phyloP scores from a whole-genome alignment of 2,797 vertebrate genomes.

The Lepilemur septentrionalis region DNA sequence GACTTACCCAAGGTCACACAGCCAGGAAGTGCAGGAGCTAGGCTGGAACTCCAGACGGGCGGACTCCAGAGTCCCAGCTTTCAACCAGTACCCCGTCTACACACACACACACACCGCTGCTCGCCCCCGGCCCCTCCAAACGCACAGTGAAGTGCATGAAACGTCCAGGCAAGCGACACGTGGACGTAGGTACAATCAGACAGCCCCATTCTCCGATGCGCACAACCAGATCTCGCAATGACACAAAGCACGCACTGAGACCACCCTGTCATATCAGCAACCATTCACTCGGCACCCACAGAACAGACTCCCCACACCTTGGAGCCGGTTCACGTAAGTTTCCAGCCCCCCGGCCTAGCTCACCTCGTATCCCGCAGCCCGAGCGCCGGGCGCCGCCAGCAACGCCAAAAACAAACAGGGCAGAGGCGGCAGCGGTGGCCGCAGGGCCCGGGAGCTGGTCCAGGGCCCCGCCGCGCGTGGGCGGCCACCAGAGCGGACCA shows the following conservation, averaged over 20 bases:
- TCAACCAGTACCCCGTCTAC: background rate
- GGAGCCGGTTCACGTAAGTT: background rate
- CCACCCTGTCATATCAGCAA: background rate
- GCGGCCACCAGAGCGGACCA: background rate
- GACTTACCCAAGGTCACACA: background rate
- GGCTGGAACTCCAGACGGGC: background rate
- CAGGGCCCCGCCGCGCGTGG: background rate
- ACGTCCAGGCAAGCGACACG: background rate
- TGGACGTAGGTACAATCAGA: background rate
- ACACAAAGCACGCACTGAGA: background rate
- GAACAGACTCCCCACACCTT: background rate
- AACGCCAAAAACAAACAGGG: background rate
- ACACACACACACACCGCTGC: too few relatives aligned
- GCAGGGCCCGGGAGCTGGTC: background rate
- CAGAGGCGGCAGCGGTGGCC: background rate
- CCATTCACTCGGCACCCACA: background rate
- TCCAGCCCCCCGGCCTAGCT: background rate
- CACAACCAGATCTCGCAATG: background rate
- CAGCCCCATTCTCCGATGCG: background rate
- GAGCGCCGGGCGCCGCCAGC: background rate
- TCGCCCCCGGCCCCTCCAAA: background rate
- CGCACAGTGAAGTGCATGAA: background rate
- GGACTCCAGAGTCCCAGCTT: background rate
- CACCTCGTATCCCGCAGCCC: conserved; percentile 39
- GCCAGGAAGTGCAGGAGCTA: background rate